phyloP scores from a whole-genome alignment of 2,797 vertebrate species.

The Eulemur mongoz region DNA sequence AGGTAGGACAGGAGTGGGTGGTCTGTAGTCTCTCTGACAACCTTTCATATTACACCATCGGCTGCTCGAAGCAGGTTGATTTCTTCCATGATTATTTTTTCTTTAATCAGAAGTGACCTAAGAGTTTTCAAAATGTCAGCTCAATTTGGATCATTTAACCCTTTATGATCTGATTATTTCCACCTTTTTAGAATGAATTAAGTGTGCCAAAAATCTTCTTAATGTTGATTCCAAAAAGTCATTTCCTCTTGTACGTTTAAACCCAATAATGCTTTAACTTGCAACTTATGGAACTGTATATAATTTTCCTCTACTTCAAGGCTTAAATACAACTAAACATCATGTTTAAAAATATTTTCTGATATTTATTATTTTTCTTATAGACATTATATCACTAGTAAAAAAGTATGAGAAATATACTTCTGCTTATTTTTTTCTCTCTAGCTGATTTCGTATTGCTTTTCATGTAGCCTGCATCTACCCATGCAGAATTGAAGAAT shows the following conservation, averaged over 20 bases:
- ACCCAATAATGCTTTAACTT: neutral
- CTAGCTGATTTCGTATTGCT: neutral
- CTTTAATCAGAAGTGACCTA: neutral
- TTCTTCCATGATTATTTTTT: neutral
- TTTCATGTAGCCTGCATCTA: neutral
- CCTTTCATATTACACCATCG: no score
- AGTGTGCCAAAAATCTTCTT: neutral
- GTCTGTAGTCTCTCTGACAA: neutral
- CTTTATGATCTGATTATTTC: neutral
- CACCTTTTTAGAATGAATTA: neutral
- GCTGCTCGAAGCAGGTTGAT: neutral
- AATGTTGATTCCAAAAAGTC: neutral
- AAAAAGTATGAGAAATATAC: neutral
- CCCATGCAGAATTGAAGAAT: neutral
- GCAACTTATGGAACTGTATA: neutral
- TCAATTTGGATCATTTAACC: neutral
- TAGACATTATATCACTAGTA: neutral
- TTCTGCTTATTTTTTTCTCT: neutral
- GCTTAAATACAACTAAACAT: neutral
- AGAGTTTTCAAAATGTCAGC: neutral
- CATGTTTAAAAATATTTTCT: no score
- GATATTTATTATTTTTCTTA: neutral
- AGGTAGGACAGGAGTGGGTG: neutral
- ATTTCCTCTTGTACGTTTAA: neutral
- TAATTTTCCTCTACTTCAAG: neutral